Conservation (phyloP, 2,797 vertebrate genomes). For the Tympanoctomys barrerae region DNA sequence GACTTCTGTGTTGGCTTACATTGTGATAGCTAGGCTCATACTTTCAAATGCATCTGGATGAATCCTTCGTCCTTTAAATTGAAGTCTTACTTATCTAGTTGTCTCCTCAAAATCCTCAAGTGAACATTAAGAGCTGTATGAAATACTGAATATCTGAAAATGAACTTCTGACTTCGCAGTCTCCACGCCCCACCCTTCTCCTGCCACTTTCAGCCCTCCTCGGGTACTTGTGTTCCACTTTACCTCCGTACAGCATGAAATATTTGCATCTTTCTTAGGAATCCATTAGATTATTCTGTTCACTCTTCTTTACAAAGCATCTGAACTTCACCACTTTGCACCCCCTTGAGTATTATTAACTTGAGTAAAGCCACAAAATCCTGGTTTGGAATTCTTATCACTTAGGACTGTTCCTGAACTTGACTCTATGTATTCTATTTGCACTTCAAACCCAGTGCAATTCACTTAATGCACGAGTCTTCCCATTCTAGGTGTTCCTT, state of each 20-base stretch:
- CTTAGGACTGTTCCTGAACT: not conserved
- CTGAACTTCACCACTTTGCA: not conserved
- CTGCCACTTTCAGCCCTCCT: not conserved
- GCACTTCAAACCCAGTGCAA: not conserved
- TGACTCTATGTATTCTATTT: not conserved
- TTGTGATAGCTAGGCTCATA: not conserved
- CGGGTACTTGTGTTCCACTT: not conserved
- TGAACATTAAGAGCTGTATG: not conserved
- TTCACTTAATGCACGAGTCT: not conserved
- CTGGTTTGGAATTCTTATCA: not conserved
- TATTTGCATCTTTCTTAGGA: not conserved
- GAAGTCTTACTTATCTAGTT: not conserved
- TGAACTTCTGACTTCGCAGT: not conserved
- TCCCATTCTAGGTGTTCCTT: not conserved
- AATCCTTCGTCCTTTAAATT: not conserved
- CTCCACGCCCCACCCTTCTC: not conserved
- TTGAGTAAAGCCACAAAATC: not conserved
- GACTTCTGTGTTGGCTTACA: not conserved
- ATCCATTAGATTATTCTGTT: not conserved
- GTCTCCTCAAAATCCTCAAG: not conserved
- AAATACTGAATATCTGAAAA: not conserved
- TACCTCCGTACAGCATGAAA: not conserved
- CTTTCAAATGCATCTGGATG: not conserved
- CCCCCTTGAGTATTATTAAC: not conserved
- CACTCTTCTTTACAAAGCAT: not conserved